Evolutionary conservation across 2,797 vertebrate genomes (phyloP).

Genomic region (Fistularia commersonii): DNA sequence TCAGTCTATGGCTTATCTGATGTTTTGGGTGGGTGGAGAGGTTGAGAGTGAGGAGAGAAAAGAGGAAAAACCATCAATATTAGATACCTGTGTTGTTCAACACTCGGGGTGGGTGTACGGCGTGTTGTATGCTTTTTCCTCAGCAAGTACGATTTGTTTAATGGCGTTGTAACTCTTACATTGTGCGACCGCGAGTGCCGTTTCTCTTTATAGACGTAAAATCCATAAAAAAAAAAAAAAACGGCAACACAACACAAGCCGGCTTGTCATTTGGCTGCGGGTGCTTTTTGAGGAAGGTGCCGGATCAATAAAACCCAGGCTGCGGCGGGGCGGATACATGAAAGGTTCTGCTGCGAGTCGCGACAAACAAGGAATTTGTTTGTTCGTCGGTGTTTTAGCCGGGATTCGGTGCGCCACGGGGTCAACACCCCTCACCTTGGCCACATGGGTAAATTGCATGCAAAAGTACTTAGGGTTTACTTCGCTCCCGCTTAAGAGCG

Average conservation of each 20-base stretch:
- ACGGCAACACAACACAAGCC: background rate
- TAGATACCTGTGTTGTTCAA: conserved; percentile 42
- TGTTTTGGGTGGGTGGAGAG: conserved; percentile 63
- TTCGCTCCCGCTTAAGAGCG: conserved; percentile 17
- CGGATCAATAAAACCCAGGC: background rate
- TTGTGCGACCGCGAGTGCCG: no score
- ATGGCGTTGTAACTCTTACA: no score
- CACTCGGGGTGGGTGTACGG: conserved; percentile 25
- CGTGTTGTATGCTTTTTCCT: no score
- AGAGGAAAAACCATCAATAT: conserved; percentile 27
- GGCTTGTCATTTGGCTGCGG: background rate
- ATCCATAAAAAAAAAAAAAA: no score
- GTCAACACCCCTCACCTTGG: conserved; percentile 13
- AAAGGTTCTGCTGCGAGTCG: conserved; percentile 22
- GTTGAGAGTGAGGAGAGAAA: conserved; percentile 42
- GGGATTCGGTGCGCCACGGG: background rate
- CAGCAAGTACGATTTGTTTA: conserved; percentile 1
- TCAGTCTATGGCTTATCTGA: conserved; percentile 66
- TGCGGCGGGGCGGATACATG: conserved; percentile 1
- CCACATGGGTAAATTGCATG: conserved; percentile 23
- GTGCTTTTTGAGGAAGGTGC: background rate
- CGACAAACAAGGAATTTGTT: conserved; percentile 24
- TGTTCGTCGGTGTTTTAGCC: no score
- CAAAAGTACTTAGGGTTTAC: conserved; percentile 28
- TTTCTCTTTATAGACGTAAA: no score